Conservation (phyloP, 2,797 vertebrate species). For the Coranthus polyacanthus region DNA sequence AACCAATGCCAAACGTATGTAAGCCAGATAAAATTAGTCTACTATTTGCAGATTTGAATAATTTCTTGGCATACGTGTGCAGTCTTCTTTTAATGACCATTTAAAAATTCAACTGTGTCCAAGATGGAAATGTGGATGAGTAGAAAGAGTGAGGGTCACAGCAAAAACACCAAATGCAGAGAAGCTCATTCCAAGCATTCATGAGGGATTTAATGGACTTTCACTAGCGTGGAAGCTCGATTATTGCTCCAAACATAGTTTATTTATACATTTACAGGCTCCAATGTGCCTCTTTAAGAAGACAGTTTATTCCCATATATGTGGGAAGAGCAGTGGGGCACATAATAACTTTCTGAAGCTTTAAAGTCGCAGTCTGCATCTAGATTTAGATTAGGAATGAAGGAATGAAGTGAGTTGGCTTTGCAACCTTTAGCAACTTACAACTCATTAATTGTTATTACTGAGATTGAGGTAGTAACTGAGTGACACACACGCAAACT, state of each 20-base stretch:
- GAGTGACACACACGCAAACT: constrained; percentile 40
- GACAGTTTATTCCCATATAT: background rate
- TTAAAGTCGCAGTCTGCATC: background rate
- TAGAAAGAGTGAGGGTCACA: background rate
- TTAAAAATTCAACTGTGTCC: constrained; percentile 8
- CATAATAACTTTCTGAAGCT: constrained; percentile 20
- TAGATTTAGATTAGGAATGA: constrained; percentile 7
- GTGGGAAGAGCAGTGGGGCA: background rate
- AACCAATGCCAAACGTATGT: background rate
- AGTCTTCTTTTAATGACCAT: constrained; percentile 24
- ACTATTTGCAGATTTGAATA: constrained; percentile 4
- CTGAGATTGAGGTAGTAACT: constrained; percentile 16
- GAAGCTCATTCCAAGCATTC: constrained; percentile 13
- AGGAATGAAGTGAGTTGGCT: constrained; percentile 11
- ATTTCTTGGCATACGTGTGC: background rate
- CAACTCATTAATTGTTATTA: constrained; percentile 10
- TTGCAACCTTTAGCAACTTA: background rate
- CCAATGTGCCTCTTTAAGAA: background rate
- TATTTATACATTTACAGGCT: constrained; percentile 21
- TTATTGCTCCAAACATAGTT: constrained; percentile 8
- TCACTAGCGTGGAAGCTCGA: background rate
- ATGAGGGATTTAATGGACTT: constrained; percentile 2
- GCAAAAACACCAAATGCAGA: background rate
- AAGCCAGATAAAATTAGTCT: background rate
- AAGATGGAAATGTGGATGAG: constrained; percentile 15